Percentiles rank a stretch among this genome's conserved stretches.
Evolutionary conservation across 2,888 invertebrate species (phyloP).

Genomic region (Caradrina clavipalpis): DNA sequence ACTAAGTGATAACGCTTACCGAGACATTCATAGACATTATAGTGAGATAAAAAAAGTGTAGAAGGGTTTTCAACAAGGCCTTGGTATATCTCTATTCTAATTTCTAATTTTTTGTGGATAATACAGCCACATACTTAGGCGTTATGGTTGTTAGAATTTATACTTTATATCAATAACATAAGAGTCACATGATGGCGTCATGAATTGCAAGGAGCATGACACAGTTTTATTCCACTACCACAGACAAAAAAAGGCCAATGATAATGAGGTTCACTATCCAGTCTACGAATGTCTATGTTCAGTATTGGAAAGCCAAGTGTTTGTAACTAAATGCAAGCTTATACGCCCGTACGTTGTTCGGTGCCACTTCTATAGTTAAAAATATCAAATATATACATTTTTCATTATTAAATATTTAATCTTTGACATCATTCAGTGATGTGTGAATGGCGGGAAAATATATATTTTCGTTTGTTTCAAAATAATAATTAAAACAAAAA

Average conservation of each 20-base stretch:
- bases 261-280: not conserved
- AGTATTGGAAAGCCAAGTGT: conserved; percentile 44
- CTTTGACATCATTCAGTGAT: conserved; percentile 67
- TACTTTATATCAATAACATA: not conserved
- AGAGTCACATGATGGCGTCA: not conserved
- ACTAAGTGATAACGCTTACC: conserved; percentile 48
- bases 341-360: conserved; percentile 53
- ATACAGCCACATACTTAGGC: not conserved
- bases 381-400: conserved; percentile 71
- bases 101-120: too few species aligned
- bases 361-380: conserved; percentile 63
- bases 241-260: not conserved
- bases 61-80: too few species aligned
- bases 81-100: too few species aligned
- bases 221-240: not conserved
- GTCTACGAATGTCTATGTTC: conserved; percentile 38
- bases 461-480: conserved; percentile 32
- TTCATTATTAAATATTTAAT: conserved; percentile 62
- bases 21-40: conserved; percentile 29
- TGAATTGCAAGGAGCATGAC: not conserved
- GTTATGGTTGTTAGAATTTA: not conserved
- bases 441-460: conserved; percentile 61
- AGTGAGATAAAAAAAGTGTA: not conserved
- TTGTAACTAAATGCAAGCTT: conserved; percentile 59
- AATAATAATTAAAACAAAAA: conserved; percentile 36